Percentiles rank a stretch among this genome's conserved stretches.
Evolutionary conservation across 2,113 vertebrate species (phyloP).

Genomic region (Gavialis gangeticus): DNA sequence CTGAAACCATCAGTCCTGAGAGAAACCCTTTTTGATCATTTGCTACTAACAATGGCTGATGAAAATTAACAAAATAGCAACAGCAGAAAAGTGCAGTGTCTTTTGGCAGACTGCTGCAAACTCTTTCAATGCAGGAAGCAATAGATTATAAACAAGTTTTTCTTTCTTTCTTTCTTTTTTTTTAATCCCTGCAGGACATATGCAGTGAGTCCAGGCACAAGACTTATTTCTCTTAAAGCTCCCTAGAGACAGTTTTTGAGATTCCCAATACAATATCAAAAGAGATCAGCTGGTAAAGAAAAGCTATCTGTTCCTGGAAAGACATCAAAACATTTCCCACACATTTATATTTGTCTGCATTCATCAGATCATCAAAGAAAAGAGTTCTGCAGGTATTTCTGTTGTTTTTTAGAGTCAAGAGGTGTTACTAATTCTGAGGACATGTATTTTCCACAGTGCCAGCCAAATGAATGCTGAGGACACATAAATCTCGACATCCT

Average conservation of each 20-base stretch:
- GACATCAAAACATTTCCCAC: conserved; percentile 62
- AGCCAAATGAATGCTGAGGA: conserved; percentile 12
- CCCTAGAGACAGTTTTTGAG: conserved; percentile 44
- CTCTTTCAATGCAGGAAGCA: conserved; percentile 63
- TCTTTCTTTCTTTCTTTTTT: conserved; percentile 48
- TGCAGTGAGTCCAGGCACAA: conserved; percentile 46
- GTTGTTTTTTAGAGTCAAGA: conserved; percentile 25
- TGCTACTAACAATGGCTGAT: not conserved
- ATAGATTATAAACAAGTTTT: conserved; percentile 69
- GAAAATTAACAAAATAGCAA: conserved; percentile 31
- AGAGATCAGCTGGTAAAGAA: conserved; percentile 60
- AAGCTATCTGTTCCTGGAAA: conserved; percentile 67
- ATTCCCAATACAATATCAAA: conserved; percentile 63
- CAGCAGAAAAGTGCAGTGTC: conserved; percentile 23
- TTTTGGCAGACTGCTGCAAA: conserved; percentile 46
- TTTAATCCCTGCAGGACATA: conserved; percentile 58
- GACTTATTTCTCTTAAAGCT: conserved; percentile 57
- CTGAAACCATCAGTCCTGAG: not conserved
- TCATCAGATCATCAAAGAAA: conserved; percentile 48
- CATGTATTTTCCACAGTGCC: conserved; percentile 35
- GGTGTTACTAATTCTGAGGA: conserved; percentile 42
- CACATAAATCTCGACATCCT: not conserved
- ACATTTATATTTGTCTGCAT: conserved; percentile 46
- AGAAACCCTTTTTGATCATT: not conserved
- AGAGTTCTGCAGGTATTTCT: conserved; percentile 9